A percentile compares a stretch with the other conserved stretches of the same genome.
Conservation (phyloP, 2,797 vertebrate genomes). For the Varecia variegata region DNA sequence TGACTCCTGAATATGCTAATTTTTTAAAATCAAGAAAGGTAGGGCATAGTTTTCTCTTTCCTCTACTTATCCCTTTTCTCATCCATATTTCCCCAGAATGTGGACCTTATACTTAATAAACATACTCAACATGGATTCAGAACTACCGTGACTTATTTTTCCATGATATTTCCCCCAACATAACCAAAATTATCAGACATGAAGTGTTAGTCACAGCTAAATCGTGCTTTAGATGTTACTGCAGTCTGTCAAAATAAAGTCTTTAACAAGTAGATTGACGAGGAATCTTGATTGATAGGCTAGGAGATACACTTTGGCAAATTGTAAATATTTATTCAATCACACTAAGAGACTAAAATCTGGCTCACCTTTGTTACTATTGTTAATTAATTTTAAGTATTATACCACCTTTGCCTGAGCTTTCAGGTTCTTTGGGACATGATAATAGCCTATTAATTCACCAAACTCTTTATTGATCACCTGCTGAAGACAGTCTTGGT, state of each 20-base stretch:
- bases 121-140: background rate
- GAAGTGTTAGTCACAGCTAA: background rate
- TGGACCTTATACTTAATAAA: background rate
- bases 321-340: background rate
- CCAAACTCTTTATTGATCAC: background rate
- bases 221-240: background rate
- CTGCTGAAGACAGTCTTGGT: background rate
- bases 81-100: background rate
- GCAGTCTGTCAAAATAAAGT: conserved; percentile 15
- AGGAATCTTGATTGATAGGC: background rate
- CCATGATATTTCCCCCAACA: background rate
- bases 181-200: background rate
- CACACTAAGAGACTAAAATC: background rate
- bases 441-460: background rate
- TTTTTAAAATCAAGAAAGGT: background rate
- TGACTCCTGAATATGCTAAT: background rate
- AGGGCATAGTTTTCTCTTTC: background rate
- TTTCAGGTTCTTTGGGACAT: background rate
- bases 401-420: background rate
- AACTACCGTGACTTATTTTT: background rate
- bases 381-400: background rate
- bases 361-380: background rate
- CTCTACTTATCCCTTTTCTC: background rate
- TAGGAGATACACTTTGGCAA: background rate
- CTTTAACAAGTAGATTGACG: background rate